Conservation (phyloP, 2,888 invertebrate genomes). For the Loripinus fragilis region DNA sequence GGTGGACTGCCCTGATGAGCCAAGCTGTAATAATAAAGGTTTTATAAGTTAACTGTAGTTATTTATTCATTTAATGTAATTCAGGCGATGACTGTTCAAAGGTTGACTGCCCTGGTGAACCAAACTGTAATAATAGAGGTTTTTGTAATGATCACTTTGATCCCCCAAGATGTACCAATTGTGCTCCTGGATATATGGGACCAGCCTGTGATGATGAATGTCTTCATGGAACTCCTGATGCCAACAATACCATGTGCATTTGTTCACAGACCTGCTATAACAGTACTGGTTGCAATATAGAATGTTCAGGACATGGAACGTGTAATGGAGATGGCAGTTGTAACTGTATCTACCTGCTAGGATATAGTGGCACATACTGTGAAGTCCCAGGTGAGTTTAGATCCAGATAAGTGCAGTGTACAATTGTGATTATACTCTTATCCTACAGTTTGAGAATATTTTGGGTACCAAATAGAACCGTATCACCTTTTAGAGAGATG, state of each 20-base stretch:
- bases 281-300: conserved; percentile 71
- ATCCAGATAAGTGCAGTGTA: no score
- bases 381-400: conserved; percentile 68
- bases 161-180: conserved; percentile 69
- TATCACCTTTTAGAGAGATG: no score
- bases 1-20: no score
- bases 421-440: no score
- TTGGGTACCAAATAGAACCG: no score
- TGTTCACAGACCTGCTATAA: conserved; percentile 72
- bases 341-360: conserved; percentile 67
- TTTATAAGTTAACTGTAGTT: no score
- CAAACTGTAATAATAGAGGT: no score
- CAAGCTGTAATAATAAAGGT: no score
- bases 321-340: conserved; percentile 63
- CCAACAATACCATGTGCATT: conserved; percentile 56
- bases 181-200: conserved; percentile 70
- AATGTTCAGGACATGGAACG: conserved; percentile 70
- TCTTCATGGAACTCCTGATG: conserved; percentile 60
- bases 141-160: conserved; percentile 60
- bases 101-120: no score
- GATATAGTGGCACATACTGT: conserved; percentile 71
- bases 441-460: no score
- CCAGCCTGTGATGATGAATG: conserved; percentile 69
- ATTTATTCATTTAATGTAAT: no score
- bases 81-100: no score